phyloP scores from a whole-genome alignment of 2,888 invertebrate genomes.

The Melanostoma scalare region DNA sequence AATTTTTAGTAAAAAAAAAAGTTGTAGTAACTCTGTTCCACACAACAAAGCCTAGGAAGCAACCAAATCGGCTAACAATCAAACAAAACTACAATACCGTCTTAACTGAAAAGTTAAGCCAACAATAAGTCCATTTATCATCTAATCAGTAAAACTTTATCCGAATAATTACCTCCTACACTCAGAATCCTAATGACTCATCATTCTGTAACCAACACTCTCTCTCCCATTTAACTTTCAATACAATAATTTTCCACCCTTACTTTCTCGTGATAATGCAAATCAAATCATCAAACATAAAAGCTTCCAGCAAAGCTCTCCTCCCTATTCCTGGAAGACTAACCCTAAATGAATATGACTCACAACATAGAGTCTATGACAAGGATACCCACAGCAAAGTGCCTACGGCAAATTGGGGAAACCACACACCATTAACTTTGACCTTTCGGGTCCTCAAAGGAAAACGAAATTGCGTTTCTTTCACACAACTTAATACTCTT shows the following conservation, averaged over 20 bases:
- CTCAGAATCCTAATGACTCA: neutral
- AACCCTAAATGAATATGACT: constrained; percentile 34
- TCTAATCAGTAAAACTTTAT: no score
- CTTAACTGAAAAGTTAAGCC: no score
- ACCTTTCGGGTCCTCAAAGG: constrained; percentile 41
- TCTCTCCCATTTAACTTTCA: neutral
- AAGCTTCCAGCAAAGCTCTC: constrained; percentile 37
- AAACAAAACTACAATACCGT: no score
- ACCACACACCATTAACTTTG: constrained; percentile 53
- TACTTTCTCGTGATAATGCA: constrained; percentile 27
- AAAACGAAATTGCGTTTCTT: neutral
- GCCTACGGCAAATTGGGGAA: constrained; percentile 45
- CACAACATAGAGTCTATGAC: constrained; percentile 11
- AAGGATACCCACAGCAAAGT: constrained; percentile 26
- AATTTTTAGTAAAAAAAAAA: no score
- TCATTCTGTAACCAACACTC: no score
- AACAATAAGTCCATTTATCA: no score
- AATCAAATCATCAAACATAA: constrained; percentile 41
- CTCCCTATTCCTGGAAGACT: constrained; percentile 44
- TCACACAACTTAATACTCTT: neutral
- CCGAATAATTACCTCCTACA: neutral
- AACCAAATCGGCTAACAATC: no score
- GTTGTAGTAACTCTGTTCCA: no score
- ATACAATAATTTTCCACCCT: neutral
- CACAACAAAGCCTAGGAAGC: no score